phyloP scores from a whole-genome alignment of 2,113 vertebrate genomes.

The Nematolebias whitei region DNA sequence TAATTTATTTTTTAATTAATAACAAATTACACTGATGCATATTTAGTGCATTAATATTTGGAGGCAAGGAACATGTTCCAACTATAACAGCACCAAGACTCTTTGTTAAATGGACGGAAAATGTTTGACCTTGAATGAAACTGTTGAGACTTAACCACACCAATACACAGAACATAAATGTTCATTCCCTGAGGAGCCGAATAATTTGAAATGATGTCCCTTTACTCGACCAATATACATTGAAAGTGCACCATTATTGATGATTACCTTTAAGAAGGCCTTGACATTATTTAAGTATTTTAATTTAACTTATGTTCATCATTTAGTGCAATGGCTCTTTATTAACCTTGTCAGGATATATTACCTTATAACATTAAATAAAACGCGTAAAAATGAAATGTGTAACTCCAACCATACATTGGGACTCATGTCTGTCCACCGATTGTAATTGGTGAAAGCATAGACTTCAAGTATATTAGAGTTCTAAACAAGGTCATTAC shows the following conservation, averaged over 20 bases:
- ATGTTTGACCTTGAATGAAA: conserved; percentile 26
- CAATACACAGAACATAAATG: neutral
- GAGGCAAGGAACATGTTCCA: conserved; percentile 3
- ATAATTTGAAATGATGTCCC: neutral
- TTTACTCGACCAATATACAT: conserved; percentile 6
- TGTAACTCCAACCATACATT: neutral
- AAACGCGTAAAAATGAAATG: conserved; percentile 1
- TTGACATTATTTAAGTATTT: conserved; percentile 21
- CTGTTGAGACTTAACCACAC: neutral
- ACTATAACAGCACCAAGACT: neutral
- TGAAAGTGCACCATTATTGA: conserved; percentile 10
- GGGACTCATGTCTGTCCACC: neutral
- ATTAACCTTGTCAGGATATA: neutral
- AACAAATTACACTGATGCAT: neutral
- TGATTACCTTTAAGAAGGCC: conserved; percentile 40
- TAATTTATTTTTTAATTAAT: conserved; percentile 15
- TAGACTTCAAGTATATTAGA: conserved; percentile 6
- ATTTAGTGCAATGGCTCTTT: conserved; percentile 4
- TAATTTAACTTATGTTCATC: conserved; percentile 24
- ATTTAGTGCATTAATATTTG: neutral
- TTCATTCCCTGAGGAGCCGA: conserved; percentile 4
- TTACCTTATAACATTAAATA: conserved; percentile 10
- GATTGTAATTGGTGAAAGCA: conserved; percentile 20
- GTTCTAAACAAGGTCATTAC: neutral
- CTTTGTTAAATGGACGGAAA: no score